A percentile compares a stretch with the other conserved stretches of the same genome.
Conservation (phyloP, 2,797 vertebrate species). For the Pangasius macronema region DNA sequence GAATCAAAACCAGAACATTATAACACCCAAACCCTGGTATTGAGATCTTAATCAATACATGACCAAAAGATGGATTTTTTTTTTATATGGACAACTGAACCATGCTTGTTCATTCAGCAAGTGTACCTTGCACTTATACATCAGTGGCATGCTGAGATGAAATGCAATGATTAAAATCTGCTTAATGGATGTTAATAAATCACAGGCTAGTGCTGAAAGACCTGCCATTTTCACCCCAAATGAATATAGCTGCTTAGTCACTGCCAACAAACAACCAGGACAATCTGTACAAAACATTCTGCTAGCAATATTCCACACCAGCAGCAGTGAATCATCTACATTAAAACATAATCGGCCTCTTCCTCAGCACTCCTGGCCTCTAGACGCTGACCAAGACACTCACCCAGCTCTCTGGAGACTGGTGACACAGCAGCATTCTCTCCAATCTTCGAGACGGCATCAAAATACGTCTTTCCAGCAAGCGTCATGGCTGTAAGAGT, state of each 20-base stretch:
- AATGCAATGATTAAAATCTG: slow-evolving; percentile 22
- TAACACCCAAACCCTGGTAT: not conserved
- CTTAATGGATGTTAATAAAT: slow-evolving; percentile 27
- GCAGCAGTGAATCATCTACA: slow-evolving; percentile 45
- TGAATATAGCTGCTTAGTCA: slow-evolving; percentile 44
- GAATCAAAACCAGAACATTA: not conserved
- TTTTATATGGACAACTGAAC: not conserved
- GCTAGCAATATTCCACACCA: slow-evolving; percentile 24
- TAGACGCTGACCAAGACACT: slow-evolving; percentile 64
- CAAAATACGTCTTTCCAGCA: slow-evolving; percentile 92
- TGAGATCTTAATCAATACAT: not conserved
- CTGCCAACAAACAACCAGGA: slow-evolving; percentile 28
- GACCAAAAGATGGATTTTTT: not conserved
- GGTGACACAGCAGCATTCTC: slow-evolving; percentile 88
- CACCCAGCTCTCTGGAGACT: slow-evolving; percentile 92
- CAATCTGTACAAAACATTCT: slow-evolving; percentile 14
- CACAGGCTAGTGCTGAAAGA: slow-evolving; percentile 25
- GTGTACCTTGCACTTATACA: not conserved
- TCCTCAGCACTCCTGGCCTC: slow-evolving; percentile 11
- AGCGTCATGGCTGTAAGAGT: slow-evolving; percentile 83
- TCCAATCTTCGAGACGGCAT: slow-evolving; percentile 91
- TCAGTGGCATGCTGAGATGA: not conserved
- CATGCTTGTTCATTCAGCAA: not conserved
- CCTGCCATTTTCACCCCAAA: slow-evolving; percentile 37
- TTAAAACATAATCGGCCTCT: slow-evolving; percentile 23